phyloP scores from a whole-genome alignment of 1,140 invertebrate genomes.

The Drosophila repletoides region DNA sequence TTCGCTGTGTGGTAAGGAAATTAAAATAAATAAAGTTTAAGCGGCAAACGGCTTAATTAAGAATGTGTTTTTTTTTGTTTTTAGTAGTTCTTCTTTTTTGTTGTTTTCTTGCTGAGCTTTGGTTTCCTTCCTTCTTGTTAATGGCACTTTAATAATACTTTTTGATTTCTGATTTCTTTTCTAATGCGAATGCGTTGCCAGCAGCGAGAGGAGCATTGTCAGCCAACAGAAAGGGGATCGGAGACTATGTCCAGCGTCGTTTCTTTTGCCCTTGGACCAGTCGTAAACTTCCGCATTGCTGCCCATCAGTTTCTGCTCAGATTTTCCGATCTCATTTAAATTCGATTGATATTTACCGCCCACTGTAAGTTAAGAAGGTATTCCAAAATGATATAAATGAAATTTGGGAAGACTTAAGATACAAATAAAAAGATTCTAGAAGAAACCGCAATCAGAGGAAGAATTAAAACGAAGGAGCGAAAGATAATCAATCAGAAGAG shows the following conservation, averaged over 20 bases:
- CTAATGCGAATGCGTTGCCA: conserved; percentile 23
- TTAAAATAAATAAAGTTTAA: too few relatives aligned
- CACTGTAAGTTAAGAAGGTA: conserved; percentile 68
- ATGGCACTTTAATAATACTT: conserved; percentile 68
- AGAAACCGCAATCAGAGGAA: too few relatives aligned
- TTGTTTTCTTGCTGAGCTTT: conserved; percentile 13
- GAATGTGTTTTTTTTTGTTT: conserved; percentile 1
- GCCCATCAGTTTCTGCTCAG: conserved; percentile 86
- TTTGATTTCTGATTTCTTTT: conserved; percentile 26
- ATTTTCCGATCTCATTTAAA: conserved; percentile 88
- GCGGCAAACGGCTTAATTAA: too few relatives aligned
- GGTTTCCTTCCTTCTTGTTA: conserved; percentile 11
- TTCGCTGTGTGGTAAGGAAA: too few relatives aligned
- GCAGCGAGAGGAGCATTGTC: conserved; percentile 12
- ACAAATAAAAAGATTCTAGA: neutral
- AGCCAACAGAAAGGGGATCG: conserved; percentile 26
- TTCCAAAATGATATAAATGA: neutral
- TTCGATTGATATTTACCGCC: conserved; percentile 87
- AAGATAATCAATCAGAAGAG: too few relatives aligned
- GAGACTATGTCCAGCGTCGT: neutral
- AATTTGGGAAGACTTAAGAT: neutral
- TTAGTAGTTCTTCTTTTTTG: conserved; percentile 16
- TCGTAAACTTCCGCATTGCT: conserved; percentile 74
- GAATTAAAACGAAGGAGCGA: too few relatives aligned
- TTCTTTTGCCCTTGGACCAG: conserved; percentile 73